These are phyloP conservation scores for Oreocharis arfaki DNA, from an alignment of 2,113 vertebrate genomes.

Conservation along the genomic window DNA sequence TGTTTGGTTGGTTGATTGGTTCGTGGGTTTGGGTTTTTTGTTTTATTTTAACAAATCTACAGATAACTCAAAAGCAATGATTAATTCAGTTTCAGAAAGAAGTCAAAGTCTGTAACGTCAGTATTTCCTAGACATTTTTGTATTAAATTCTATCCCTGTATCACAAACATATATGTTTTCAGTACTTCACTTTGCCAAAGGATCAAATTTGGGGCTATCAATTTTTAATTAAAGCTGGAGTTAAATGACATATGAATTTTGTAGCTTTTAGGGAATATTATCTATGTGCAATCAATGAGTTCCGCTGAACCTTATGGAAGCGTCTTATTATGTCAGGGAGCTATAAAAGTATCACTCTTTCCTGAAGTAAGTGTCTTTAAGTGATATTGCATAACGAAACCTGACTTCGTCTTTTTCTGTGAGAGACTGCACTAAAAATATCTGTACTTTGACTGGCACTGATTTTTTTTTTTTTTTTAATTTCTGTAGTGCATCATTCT, in stretches of 20 bases:
- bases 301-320: neutral
- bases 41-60: neutral
- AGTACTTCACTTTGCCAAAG: neutral
- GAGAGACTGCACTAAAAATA: neutral
- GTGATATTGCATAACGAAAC: neutral
- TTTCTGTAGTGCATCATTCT: neutral
- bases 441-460: neutral
- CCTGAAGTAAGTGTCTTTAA: neutral
- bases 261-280: neutral
- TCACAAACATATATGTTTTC: neutral
- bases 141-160: neutral
- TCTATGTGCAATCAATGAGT: neutral
- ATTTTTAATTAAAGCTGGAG: neutral
- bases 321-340: neutral
- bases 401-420: neutral
- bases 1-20: neutral
- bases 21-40: accelerated
- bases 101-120: accelerated
- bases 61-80: neutral
- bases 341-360: neutral
- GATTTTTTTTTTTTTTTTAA: neutral
- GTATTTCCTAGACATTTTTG: neutral
- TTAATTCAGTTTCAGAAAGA: neutral
- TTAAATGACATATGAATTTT: neutral
- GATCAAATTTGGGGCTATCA: neutral